These are phyloP conservation scores for Drepana falcataria DNA, from an alignment of 2,888 invertebrate genomes.

Conservation along the genomic window DNA sequence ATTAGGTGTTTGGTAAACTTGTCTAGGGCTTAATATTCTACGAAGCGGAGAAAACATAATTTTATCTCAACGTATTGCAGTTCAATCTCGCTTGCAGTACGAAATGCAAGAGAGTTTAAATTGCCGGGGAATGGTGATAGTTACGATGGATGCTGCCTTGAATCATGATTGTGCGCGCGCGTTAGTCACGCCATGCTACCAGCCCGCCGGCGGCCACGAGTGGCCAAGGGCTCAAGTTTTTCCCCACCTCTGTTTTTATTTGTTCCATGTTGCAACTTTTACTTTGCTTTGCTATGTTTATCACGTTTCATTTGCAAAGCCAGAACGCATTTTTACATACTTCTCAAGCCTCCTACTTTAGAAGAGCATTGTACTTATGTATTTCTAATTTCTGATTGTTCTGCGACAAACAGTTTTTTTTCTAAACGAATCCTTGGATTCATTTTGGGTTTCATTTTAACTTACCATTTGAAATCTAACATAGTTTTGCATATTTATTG, in stretches of 20 bases:
- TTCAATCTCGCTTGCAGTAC: not conserved
- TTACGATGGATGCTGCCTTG: constrained; percentile 35
- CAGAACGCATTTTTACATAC: not conserved
- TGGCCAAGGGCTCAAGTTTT: constrained; percentile 14
- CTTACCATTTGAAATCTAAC: not conserved
- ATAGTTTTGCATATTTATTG: not conserved
- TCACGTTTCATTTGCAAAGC: not conserved
- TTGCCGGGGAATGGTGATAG: constrained; percentile 20
- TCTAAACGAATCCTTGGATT: too few relatives aligned
- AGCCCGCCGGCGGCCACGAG: constrained; percentile 11
- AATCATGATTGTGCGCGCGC: constrained; percentile 48
- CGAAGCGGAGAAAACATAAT: too few relatives aligned
- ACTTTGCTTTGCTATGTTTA: not conserved
- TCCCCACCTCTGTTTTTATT: constrained; percentile 22
- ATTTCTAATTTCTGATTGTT: too few relatives aligned
- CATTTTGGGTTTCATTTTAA: not conserved
- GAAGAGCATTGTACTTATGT: not conserved
- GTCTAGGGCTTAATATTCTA: too few relatives aligned
- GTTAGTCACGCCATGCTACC: constrained; percentile 61
- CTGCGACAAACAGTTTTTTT: too few relatives aligned
- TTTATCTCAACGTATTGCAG: not conserved
- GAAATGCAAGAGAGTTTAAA: constrained; percentile 27
- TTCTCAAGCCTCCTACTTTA: not conserved
- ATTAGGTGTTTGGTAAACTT: too few relatives aligned
- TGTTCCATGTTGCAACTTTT: constrained; percentile 3